Evolutionary conservation across 2,797 vertebrate genomes (phyloP).

Genomic region (Enoplosus armatus): DNA sequence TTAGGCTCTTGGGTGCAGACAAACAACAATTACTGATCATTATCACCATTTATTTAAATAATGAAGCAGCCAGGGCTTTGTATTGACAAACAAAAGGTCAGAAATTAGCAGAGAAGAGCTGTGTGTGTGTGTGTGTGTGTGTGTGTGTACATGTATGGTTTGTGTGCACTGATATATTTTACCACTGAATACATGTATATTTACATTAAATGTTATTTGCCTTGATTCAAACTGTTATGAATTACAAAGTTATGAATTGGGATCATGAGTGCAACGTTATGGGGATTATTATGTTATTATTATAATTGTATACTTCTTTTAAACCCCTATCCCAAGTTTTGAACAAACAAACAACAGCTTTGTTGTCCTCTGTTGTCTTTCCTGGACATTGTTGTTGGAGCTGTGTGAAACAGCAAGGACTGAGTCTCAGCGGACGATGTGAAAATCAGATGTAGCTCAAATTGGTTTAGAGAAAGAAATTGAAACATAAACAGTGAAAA

Average conservation of each 20-base stretch:
- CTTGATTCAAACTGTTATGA: not conserved
- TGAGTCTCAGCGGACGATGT: no score
- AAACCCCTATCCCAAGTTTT: not conserved
- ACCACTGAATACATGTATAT: not conserved
- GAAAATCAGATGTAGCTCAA: not conserved
- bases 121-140: not conserved
- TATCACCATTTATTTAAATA: constrained; percentile 71
- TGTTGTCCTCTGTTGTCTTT: no score
- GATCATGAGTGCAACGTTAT: not conserved
- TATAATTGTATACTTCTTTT: not conserved
- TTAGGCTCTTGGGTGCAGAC: constrained; percentile 56
- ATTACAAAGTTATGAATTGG: not conserved
- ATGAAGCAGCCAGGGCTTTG: constrained; percentile 59
- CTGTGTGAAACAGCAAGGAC: no score
- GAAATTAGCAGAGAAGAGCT: constrained; percentile 45
- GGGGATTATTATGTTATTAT: no score
- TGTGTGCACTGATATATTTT: not conserved
- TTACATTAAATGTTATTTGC: not conserved
- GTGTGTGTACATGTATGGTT: not conserved
- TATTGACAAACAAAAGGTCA: constrained; percentile 67
- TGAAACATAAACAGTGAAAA: not conserved
- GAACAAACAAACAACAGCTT: no score
- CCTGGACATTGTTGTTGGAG: no score
- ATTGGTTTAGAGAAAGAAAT: constrained; percentile 4
- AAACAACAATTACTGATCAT: constrained; percentile 73